Evolutionary conservation across 2,797 vertebrate species (phyloP).

Genomic region (Falco berigora): DNA sequence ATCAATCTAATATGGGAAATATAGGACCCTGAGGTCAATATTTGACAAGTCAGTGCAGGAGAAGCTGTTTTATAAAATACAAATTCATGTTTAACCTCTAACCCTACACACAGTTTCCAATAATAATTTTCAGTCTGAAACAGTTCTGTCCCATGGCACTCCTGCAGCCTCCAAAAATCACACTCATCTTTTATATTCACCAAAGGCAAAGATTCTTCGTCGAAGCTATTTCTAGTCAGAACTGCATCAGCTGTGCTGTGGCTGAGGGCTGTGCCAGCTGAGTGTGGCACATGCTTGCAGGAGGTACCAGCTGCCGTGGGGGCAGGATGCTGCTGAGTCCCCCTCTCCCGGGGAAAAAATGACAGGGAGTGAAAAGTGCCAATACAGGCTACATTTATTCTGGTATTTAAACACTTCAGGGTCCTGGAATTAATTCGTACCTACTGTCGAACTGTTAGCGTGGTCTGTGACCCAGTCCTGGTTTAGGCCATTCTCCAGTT

Average conservation of each 20-base stretch:
- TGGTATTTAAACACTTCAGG: neutral
- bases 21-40: neutral
- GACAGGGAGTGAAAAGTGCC: neutral
- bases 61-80: neutral
- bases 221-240: too few species aligned
- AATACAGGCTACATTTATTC: neutral
- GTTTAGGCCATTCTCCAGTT: neutral
- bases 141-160: neutral
- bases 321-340: neutral
- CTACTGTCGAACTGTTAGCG: fast-evolving
- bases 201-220: neutral
- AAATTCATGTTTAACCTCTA: neutral
- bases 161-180: neutral
- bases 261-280: neutral
- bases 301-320: neutral
- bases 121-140: neutral
- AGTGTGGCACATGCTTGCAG: fast-evolving
- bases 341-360: neutral
- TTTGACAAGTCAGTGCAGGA: neutral
- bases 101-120: neutral
- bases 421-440: neutral
- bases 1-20: neutral
- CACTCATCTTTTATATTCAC: neutral
- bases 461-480: neutral
- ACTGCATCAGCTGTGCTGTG: neutral